Evolutionary conservation across 1,140 invertebrate species (phyloP).

Genomic region (Eulimnadia texana): DNA sequence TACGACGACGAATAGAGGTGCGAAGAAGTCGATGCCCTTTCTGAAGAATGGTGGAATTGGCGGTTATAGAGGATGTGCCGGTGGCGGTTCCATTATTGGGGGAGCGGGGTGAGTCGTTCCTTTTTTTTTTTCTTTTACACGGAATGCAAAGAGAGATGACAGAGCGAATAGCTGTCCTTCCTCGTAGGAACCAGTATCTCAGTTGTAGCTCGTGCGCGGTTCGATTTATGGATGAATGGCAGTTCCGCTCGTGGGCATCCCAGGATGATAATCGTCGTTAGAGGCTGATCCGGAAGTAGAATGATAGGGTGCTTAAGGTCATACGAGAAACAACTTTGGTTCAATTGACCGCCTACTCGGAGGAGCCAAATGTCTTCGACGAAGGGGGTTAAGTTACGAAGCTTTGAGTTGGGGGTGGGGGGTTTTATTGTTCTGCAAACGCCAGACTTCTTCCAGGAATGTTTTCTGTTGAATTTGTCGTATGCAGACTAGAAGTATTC

Average conservation of each 20-base stretch:
- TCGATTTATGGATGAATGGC: background rate
- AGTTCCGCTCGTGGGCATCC: conserved; percentile 15
- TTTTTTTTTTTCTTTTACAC: conserved; percentile 15
- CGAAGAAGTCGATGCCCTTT: conserved; percentile 21
- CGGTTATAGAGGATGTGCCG: conserved; percentile 11
- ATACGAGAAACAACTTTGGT: background rate
- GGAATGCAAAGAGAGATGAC: conserved; percentile 6
- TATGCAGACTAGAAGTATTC: no score
- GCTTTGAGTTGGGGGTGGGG: no score
- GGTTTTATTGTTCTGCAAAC: no score
- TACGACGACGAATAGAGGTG: conserved; percentile 19
- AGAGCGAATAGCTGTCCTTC: background rate
- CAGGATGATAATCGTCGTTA: conserved; percentile 6
- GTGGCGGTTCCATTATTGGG: conserved; percentile 16
- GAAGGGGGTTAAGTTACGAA: no score
- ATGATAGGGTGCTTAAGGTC: conserved; percentile 7
- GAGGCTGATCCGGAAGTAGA: background rate
- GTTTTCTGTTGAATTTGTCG: no score
- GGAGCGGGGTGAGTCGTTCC: background rate
- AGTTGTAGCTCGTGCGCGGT: conserved; percentile 5
- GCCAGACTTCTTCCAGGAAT: no score
- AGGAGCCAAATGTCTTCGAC: no score
- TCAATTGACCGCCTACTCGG: background rate
- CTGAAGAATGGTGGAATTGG: conserved; percentile 16
- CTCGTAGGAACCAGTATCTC: conserved; percentile 14